A percentile compares a stretch with the other conserved stretches of the same genome.
Evolutionary conservation across 2,888 invertebrate genomes (phyloP).

Genomic region (Conus canariensis): DNA sequence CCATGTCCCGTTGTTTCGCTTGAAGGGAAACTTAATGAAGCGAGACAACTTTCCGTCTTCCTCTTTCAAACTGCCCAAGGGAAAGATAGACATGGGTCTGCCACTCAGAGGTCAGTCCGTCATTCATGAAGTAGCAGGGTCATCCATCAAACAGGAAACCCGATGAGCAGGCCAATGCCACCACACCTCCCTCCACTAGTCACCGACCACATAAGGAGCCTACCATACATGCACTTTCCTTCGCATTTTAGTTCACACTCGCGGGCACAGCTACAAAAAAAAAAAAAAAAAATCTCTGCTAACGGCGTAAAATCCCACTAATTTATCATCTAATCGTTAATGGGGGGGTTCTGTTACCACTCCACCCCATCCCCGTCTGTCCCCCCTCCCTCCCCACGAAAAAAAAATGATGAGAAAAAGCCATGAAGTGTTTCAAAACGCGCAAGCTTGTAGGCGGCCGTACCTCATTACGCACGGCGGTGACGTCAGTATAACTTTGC

Average conservation of each 20-base stretch:
- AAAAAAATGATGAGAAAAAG: no score
- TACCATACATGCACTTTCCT: no score
- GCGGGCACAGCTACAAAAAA: no score
- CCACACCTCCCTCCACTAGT: not conserved
- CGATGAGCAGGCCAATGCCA: not conserved
- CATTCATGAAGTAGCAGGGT: not conserved
- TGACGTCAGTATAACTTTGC: not conserved
- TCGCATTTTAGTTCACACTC: no score
- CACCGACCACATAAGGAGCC: not conserved
- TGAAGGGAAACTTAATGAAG: not conserved
- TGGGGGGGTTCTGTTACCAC: no score
- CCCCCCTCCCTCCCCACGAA: not conserved
- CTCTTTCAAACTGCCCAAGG: not conserved
- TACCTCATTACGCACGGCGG: not conserved
- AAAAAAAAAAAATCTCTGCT: no score
- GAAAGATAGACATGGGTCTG: not conserved
- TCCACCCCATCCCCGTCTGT: no score
- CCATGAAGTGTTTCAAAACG: not conserved
- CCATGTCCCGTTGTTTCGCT: not conserved
- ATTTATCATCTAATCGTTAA: not conserved
- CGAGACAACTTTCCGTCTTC: not conserved
- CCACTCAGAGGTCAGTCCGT: conserved; percentile 9
- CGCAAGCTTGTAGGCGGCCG: not conserved
- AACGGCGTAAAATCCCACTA: not conserved
- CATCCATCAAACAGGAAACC: not conserved